Conservation (phyloP, 1,140 invertebrate genomes). For the Anadara kagoshimensis region DNA sequence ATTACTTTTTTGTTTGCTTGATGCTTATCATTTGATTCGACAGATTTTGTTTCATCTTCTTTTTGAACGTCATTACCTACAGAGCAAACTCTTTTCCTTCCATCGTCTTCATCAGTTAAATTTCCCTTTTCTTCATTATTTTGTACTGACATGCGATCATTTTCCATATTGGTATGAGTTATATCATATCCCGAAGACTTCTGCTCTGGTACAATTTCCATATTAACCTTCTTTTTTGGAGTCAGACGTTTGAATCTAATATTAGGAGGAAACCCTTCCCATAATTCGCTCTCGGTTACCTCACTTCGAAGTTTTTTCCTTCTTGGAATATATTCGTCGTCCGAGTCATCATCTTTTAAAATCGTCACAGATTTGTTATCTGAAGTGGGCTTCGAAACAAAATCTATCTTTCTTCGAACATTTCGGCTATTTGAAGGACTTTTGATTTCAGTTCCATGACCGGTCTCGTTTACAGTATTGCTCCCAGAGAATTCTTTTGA, state of each 20-base stretch:
- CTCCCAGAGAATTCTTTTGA: too few species aligned
- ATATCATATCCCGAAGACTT: too few species aligned
- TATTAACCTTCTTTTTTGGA: background rate
- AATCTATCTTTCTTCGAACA: too few species aligned
- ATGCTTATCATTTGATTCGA: too few species aligned
- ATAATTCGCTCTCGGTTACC: slow-evolving; percentile 16
- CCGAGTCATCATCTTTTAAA: background rate
- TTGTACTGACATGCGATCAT: background rate
- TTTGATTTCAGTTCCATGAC: too few species aligned
- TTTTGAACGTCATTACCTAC: too few species aligned
- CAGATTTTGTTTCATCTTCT: too few species aligned
- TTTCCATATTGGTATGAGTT: background rate
- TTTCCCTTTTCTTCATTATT: background rate
- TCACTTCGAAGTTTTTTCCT: slow-evolving; percentile 10
- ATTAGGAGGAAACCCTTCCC: slow-evolving; percentile 15
- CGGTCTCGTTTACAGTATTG: too few species aligned
- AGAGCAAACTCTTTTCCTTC: background rate
- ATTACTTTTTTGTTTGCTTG: background rate
- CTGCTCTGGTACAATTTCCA: background rate
- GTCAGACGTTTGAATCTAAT: slow-evolving; percentile 17
- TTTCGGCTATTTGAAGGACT: too few species aligned
- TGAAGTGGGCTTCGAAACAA: too few species aligned
- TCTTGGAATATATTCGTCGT: background rate
- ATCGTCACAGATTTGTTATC: too few species aligned
- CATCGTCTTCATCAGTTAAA: background rate